Conservation (phyloP, 2,113 vertebrate genomes). For the Uropsilus gracilis region DNA sequence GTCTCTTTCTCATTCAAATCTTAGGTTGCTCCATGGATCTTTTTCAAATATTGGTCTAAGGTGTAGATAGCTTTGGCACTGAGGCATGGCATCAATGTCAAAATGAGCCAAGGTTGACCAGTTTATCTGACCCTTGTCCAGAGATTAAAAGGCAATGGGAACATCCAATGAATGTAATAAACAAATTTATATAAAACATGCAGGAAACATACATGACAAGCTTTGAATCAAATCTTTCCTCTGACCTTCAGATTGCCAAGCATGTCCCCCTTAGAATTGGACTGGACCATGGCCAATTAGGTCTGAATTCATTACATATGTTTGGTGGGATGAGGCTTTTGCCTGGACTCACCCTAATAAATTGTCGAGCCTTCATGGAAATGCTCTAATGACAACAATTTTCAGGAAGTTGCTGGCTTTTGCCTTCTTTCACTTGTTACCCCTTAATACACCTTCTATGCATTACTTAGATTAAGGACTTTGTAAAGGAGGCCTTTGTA, state of each 20-base stretch:
- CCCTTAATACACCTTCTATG: conserved; percentile 38
- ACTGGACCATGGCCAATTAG: conserved; percentile 54
- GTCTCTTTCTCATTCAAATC: neutral
- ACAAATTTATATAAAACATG: neutral
- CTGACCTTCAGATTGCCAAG: conserved; percentile 58
- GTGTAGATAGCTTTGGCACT: neutral
- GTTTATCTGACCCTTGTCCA: neutral
- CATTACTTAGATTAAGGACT: conserved; percentile 70
- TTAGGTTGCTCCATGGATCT: neutral
- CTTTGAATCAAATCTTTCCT: conserved; percentile 45
- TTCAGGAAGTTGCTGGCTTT: conserved; percentile 46
- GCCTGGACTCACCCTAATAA: conserved; percentile 17
- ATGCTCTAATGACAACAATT: conserved; percentile 52
- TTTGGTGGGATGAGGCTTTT: conserved; percentile 48
- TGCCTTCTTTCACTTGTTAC: conserved; percentile 67
- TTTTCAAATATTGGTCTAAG: neutral
- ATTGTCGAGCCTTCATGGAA: conserved; percentile 33
- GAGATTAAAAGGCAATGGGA: conserved; percentile 5
- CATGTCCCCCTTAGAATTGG: neutral
- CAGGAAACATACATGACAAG: conserved; percentile 41
- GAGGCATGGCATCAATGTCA: neutral
- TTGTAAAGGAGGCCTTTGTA: conserved; percentile 80
- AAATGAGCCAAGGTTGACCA: neutral
- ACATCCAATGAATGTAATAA: neutral
- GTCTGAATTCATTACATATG: conserved; percentile 51